Evolutionary conservation across 2,888 invertebrate genomes (phyloP).

Genomic region (Sminthurinus aureus): DNA sequence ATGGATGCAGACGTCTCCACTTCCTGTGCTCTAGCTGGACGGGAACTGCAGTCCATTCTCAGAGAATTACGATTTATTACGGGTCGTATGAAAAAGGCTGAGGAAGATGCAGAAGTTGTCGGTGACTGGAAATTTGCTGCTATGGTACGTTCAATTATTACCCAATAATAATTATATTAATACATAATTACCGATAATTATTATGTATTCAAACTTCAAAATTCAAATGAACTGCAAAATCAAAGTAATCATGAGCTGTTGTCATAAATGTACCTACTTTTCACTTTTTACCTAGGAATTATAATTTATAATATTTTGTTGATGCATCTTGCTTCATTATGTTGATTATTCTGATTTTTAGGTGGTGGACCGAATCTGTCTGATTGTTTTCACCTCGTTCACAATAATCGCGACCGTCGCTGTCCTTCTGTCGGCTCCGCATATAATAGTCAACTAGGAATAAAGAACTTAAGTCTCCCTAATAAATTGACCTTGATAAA

Average conservation of each 20-base stretch:
- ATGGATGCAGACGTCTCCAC: slow-evolving; percentile 60
- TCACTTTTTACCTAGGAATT: no score
- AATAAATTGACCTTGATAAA: slow-evolving; percentile 3
- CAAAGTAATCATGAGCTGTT: no score
- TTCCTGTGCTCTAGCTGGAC: slow-evolving; percentile 59
- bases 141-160: slow-evolving; percentile 75
- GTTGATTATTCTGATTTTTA: not conserved
- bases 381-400: slow-evolving; percentile 98
- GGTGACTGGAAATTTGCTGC: slow-evolving; percentile 99
- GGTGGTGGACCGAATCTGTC: slow-evolving; percentile 99
- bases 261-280: no score
- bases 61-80: slow-evolving; percentile 95
- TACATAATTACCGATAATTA: no score
- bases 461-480: slow-evolving; percentile 36
- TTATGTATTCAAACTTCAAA: no score
- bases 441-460: slow-evolving; percentile 67
- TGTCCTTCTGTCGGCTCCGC: slow-evolving; percentile 93
- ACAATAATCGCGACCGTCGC: slow-evolving; percentile 97
- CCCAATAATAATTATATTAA: no score
- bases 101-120: slow-evolving; percentile 90
- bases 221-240: no score
- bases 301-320: no score
- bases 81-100: slow-evolving; percentile 90
- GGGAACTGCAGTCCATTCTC: slow-evolving; percentile 86
- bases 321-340: not conserved